Conservation (phyloP, 2,113 vertebrate species). For the Brevimyrus niger region DNA sequence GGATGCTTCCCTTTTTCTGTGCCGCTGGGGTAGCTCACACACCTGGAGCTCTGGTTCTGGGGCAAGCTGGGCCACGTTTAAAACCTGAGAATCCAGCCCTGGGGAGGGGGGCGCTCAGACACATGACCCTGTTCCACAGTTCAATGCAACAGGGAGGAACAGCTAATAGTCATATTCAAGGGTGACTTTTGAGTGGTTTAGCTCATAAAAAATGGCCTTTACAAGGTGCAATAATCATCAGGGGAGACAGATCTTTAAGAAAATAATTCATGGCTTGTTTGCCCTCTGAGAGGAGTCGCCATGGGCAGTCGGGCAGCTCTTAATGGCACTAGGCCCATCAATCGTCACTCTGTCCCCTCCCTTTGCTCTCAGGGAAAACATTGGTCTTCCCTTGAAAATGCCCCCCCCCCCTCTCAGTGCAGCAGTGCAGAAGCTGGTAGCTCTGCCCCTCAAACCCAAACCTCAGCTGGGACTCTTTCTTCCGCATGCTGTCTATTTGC, state of each 20-base stretch:
- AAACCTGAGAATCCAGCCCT: background rate
- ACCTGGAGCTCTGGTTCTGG: background rate
- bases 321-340: constrained; percentile 78
- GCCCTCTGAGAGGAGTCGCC: constrained; percentile 82
- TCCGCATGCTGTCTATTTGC: background rate
- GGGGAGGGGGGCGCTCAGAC: background rate
- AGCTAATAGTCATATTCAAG: constrained; percentile 59
- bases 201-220: constrained; percentile 87
- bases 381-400: constrained; percentile 8
- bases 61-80: background rate
- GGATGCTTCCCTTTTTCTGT: constrained; percentile 10
- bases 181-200: constrained; percentile 74
- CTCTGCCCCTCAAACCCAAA: background rate
- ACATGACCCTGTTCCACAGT: constrained; percentile 15
- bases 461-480: background rate
- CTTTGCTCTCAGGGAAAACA: constrained; percentile 22
- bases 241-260: constrained; percentile 84
- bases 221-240: constrained; percentile 85
- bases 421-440: background rate
- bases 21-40: background rate
- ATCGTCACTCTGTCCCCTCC: constrained; percentile 48
- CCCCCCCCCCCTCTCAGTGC: background rate
- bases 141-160: constrained; percentile 18
- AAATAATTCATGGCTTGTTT: constrained; percentile 85
- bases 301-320: constrained; percentile 72